Evolutionary conservation across 1,140 invertebrate genomes (phyloP), one percentile per base, ranked within the genome.

Genomic region (Dreissena polymorpha): DNA sequence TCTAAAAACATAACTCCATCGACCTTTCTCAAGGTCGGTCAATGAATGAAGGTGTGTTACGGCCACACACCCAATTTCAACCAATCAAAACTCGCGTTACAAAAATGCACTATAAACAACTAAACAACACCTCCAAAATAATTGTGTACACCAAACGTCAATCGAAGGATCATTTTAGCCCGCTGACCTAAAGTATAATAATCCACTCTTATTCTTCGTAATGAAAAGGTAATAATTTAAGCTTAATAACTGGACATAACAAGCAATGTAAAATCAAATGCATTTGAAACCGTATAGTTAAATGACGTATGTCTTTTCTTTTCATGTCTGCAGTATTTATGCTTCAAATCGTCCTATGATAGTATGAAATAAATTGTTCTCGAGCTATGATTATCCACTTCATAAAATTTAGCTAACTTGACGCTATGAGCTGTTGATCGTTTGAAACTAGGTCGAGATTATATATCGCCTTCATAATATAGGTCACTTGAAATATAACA

Each of bases 41-140:
- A 63, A 0, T 6, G 50, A 16, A 3, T 80, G 69, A 69, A 77
- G 84, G 78, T 78, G 77, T 81, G 84, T 81, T 50, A 49, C 77
- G 70, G 71, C 79, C 84, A 85, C 83, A 85, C 84, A 85, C 78
- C 78, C 68, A 25, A 16, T 14, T 18, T 76, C 68, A 65, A 64
- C 84, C 84, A 85, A 85, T 85, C 77, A 75, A 13, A 71, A 55
- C 18, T 29, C 73, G 39, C 39, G 51, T 55, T 67, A 25, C 65
- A 77, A 68, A 50, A 68, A 50, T 14, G 21, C 16, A 25, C 69
- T 8, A 27, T 3, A n/a, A 3, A 23, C 27, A 29, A 64, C 16
- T n/a, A 23, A 5, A 63, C 10, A 67, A 60, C n/a, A 63, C 60
- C 51, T 39, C 53, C 27, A 13, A 53, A n/a, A 79, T 10, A 70